These are phyloP conservation scores for Sinocyclocheilus anshuiensis DNA, from an alignment of 2,113 vertebrate genomes.

Conservation along the genomic window DNA sequence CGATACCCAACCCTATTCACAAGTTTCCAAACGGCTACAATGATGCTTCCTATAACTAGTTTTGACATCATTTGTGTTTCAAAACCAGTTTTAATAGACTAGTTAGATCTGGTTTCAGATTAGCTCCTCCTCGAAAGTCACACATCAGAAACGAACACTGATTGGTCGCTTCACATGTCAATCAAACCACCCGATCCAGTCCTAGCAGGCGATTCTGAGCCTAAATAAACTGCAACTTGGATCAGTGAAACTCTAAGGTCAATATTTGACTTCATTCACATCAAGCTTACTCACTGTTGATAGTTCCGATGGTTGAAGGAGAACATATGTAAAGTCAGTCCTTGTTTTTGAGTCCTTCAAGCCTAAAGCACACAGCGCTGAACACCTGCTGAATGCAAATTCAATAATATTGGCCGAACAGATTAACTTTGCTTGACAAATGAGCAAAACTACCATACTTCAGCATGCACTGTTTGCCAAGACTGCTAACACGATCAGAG, in stretches of 20 bases:
- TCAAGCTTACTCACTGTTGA: background rate
- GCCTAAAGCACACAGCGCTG: background rate
- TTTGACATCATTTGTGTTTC: background rate
- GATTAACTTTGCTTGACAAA: background rate
- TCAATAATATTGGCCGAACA: background rate
- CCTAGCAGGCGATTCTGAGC: background rate
- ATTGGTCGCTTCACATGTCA: background rate
- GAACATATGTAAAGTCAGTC: background rate
- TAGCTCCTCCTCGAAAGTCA: background rate
- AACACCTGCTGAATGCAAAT: background rate
- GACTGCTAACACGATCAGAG: background rate
- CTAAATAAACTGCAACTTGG: background rate
- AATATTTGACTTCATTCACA: conserved; percentile 13
- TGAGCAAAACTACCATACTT: background rate
- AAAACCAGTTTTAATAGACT: background rate
- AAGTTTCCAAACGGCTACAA: background rate
- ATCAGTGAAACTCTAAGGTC: background rate
- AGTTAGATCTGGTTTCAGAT: background rate
- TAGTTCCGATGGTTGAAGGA: background rate
- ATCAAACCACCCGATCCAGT: background rate
- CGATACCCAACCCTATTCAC: too few species aligned
- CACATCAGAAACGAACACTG: background rate
- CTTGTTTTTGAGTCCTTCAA: background rate
- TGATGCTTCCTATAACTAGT: background rate
- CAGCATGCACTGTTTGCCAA: background rate